Evolutionary conservation across 2,888 invertebrate genomes (phyloP), one percentile per base, ranked within the genome.

Genomic region (Hybos culiciformis): DNA sequence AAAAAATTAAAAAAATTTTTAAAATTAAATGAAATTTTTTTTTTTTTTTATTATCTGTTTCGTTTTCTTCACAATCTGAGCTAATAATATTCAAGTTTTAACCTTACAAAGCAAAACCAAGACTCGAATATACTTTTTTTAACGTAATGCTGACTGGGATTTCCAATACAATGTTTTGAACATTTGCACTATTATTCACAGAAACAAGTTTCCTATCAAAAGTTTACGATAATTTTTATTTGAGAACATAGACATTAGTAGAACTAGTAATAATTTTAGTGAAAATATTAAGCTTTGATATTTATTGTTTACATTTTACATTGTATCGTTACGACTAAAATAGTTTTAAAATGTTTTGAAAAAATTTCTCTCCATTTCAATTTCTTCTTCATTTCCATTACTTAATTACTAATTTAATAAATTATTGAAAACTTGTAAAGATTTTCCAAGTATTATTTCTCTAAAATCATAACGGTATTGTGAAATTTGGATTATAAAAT

Each of bases 231-330:
- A 44, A 3, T 60, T 52, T 2, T 52, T 49, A 5, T 53, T 34
- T 24, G 66, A 60, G 46, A 61, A 68, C 6, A 75, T 58, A 46
- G 67, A 67, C 42, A 62, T 63, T 20, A 75, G 57, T 8, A 77
- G 55, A 1, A 67, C 62, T 48, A 70, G 66, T 40, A 71, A 70
- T 21, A 81, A 52, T 56, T 74, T 75, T 1, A 82, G 61, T 18
- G 72, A 72, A 32, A 79, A 71, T 44, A 78, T 73, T 59, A 77
- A 74, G 23, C 84, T 70, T 61, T 86, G 86, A 61, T 83, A 86
- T 9, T 59, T 21, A 18, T 17, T 36, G 12, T n/a, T 52, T 5
- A 44, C 46, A 31, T 59, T 50, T 19, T 58, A 57, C 1, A 63
- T 60, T 12, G 78, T 55, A 48, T 70, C 72, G 68, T 58, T 20